phyloP scores from a whole-genome alignment of 2,888 invertebrate genomes.

The Lasius platythorax region DNA sequence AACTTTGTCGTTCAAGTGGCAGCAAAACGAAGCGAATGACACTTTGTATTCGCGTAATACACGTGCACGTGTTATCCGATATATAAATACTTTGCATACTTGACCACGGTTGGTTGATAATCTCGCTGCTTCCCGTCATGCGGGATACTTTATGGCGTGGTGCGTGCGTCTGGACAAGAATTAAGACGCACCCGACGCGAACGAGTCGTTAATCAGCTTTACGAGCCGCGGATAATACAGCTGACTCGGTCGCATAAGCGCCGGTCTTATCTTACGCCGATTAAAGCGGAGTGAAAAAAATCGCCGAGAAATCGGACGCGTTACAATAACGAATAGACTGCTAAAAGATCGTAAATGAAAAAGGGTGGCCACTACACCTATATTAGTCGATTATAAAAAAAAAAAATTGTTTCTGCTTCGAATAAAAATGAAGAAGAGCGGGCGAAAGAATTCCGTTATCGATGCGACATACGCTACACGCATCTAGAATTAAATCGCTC shows the following conservation, averaged over 20 bases:
- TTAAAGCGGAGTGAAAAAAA: conserved; percentile 4
- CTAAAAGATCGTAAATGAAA: background rate
- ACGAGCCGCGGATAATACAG: conserved; percentile 33
- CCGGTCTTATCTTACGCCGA: conserved; percentile 12
- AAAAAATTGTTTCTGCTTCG: background rate
- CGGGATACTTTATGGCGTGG: conserved; percentile 33
- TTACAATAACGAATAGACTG: background rate
- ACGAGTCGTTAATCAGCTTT: conserved; percentile 54
- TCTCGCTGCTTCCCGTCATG: conserved; percentile 34
- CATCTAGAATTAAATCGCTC: background rate
- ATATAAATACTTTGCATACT: conserved; percentile 26
- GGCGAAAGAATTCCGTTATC: background rate
- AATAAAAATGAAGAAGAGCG: background rate
- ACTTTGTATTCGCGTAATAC: conserved; percentile 40
- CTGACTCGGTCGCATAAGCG: conserved; percentile 26
- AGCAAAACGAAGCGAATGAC: background rate
- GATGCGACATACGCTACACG: background rate
- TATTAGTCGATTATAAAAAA: background rate
- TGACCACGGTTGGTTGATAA: conserved; percentile 45
- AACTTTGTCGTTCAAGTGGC: conserved; percentile 36
- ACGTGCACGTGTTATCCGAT: conserved; percentile 48
- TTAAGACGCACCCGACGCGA: conserved; percentile 45
- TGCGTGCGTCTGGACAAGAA: conserved; percentile 20
- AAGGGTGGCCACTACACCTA: too few relatives aligned
- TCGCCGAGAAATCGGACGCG: background rate